Base-by-base conservation (phyloP, 2,888 invertebrate genomes). In the Cheilosia vulpina region DNA sequence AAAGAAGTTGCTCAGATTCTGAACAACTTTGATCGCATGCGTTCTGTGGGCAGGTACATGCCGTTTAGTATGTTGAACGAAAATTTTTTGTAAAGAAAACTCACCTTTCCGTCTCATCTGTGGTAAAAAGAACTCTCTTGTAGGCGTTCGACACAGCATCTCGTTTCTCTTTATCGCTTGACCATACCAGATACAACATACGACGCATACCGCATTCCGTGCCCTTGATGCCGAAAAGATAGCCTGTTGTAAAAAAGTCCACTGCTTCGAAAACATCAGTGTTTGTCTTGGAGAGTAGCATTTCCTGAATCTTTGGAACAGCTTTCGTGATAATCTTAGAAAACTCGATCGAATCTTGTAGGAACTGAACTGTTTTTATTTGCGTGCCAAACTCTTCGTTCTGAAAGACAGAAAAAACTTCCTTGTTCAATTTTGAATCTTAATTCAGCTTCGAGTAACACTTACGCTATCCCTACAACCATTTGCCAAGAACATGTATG, bases 221-320 rank as follows among this genome's bases (percentile, higher is more conserved):
- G 65, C 95, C 95, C 82, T 95, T 94, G n/a, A 97, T 94, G 69
- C 95, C 95, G 89, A 97, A 97, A 87, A 96, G 94, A 89, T 95
- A 95, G 0, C 96, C 96, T 0, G 96, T 94, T 0, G 96, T 96
- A 88, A 98, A 96, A 90, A 98, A 97, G 79, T 97, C 95, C 31
- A 98, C 96, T 0, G 98, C 96, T 91, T 98, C 98, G 69, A 96
- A 94, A 15, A 97, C 96, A 91, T 98, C 98, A 0, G 96, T 94
- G 4, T 95, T 94, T 83, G 94, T 94, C 87, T 94, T 94, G 0
- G 96, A 96, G 90, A 95, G 94, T 13, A 98, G 93, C 89, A 98
- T 92, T 21, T 95, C 94, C 87, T 95, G 95, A 78, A 97, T 94
- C n/a, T 95, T 92, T 0, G 94, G 94, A 73, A 96, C 90, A 2